phyloP scores from a whole-genome alignment of 2,797 vertebrate genomes.

The Pachyuromys duprasi region DNA sequence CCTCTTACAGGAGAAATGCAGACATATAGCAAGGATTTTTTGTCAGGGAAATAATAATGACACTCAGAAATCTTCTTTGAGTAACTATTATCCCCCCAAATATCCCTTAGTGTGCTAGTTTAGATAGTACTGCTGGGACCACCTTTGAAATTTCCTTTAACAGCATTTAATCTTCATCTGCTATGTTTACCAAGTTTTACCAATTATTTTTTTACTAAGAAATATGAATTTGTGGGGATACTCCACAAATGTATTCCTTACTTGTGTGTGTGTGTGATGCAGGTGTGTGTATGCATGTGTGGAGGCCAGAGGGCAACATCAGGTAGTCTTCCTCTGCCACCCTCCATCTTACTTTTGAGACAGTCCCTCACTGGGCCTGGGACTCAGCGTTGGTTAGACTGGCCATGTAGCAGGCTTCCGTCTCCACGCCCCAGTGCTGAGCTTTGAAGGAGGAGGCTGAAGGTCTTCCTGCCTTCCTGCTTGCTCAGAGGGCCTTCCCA shows the following conservation, averaged over 20 bases:
- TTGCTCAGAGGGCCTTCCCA: neutral
- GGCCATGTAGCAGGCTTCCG: neutral
- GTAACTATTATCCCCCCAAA: neutral
- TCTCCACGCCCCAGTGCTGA: neutral
- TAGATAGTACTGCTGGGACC: neutral
- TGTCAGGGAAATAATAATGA: slow-evolving; percentile 24
- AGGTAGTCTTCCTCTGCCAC: neutral
- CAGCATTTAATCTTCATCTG: neutral
- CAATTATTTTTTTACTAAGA: slow-evolving; percentile 16
- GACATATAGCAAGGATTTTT: slow-evolving; percentile 29
- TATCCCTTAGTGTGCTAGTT: neutral
- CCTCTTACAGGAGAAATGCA: neutral
- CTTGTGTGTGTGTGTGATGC: too few species aligned
- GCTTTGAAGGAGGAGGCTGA: neutral
- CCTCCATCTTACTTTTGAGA: neutral
- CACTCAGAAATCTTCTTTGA: slow-evolving; percentile 28
- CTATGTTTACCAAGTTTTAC: neutral
- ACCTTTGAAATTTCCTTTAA: slow-evolving; percentile 22
- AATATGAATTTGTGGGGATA: neutral
- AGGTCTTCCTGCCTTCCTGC: too few species aligned
- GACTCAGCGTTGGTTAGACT: neutral
- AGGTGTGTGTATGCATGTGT: neutral
- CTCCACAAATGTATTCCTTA: neutral
- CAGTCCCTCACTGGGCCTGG: neutral
- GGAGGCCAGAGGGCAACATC: neutral